phyloP scores from a whole-genome alignment of 1,140 invertebrate genomes.

The Littorina saxatilis region DNA sequence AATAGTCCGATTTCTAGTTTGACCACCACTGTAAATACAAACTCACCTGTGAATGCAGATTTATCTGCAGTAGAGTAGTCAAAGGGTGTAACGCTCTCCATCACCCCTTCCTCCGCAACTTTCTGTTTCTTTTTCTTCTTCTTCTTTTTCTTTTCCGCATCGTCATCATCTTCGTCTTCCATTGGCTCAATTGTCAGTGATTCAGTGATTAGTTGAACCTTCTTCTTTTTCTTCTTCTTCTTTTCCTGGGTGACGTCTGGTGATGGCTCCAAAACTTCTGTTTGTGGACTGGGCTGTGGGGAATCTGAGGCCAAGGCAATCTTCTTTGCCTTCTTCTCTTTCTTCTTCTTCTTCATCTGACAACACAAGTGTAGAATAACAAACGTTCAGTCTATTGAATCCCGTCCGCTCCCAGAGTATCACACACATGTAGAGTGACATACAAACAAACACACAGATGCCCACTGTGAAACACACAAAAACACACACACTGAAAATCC shows the following conservation, averaged over 20 bases:
- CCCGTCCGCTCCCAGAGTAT: no score
- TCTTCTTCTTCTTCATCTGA: constrained; percentile 29
- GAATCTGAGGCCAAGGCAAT: background rate
- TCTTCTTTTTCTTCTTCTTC: constrained; percentile 6
- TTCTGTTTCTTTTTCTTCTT: constrained; percentile 32
- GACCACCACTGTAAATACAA: no score
- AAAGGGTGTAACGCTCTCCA: constrained; percentile 39
- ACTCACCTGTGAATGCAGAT: constrained; percentile 25
- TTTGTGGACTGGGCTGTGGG: background rate
- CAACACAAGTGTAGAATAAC: no score
- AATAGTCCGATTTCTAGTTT: no score
- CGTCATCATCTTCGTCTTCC: background rate
- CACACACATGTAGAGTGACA: no score
- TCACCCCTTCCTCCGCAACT: background rate
- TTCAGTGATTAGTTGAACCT: background rate
- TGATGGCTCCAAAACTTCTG: background rate
- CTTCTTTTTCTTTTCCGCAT: constrained; percentile 24
- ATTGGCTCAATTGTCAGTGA: background rate
- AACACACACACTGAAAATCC: no score
- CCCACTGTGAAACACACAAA: no score
- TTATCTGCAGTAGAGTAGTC: constrained; percentile 43
- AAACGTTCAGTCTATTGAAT: no score
- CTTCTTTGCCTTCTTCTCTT: constrained; percentile 3
- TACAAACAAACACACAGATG: no score
- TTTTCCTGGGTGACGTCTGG: background rate